Evolutionary conservation across 2,888 invertebrate species (phyloP), one percentile per base, ranked within the genome.

Genomic region (Cyaniris semiargus): DNA sequence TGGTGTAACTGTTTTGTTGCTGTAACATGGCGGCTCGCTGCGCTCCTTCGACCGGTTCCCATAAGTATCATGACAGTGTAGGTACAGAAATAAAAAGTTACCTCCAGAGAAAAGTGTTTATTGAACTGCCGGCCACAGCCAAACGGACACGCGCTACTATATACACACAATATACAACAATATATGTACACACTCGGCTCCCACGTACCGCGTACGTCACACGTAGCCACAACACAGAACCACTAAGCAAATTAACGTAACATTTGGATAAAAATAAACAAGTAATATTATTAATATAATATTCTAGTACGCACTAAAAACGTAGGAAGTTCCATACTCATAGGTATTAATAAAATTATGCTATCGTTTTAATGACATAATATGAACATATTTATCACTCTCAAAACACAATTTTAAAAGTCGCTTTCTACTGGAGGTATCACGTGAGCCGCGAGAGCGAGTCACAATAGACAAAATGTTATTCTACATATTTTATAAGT

Each of bases 91-190:
- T 60, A 15, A 66, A 66, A 60, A 31, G 1, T 0, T 5, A 6
- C 13, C 18, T 66, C 13, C 66, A 66, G 66, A 66, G 27, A 66
- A 66, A 66, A 66, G 27, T 66, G 66, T 66, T 31, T 66, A 66
- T 66, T 66, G 66, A 66, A 66, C 66, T 18, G 13, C 66, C 66
- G 15, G 27, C 27, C 60, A 1, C 23, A 60, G 60, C 31, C 66
- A 66, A 31, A 66, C 31, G 27, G 27, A 6, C 66, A 66, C 66
- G 66, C 66, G 66, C 66, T 66, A 66, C 66, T 66, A 66, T 66
- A 18, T 66, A 66, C 66, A 66, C 23, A 66, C 15, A 66, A 66
- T 66, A 66, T 66, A 66, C 27, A 66, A 66, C 66, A 66, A 66
- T 66, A 66, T 66, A 66, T 66, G 6, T 66, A 66, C 66, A 66